Evolutionary conservation across 2,113 vertebrate species (phyloP).

Genomic region (Lepus europaeus): DNA sequence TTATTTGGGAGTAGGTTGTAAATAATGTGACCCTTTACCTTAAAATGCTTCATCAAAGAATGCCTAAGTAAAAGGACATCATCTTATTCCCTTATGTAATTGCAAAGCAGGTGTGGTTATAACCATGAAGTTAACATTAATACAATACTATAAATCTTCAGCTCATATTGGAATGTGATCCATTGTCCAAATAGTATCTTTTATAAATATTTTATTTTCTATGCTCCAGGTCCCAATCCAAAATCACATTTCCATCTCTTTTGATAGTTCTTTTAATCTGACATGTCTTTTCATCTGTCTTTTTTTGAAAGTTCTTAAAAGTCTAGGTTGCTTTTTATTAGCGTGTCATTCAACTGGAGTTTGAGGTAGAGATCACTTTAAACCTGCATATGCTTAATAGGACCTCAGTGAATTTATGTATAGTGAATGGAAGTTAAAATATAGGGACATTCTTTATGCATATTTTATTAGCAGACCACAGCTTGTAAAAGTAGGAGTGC

Average conservation of each 20-base stretch:
- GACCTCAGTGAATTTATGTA: not conserved
- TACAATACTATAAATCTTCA: not conserved
- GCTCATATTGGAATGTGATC: not conserved
- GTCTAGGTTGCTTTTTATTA: constrained; percentile 17
- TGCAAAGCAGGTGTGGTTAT: not conserved
- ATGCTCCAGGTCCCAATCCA: not conserved
- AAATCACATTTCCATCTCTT: not conserved
- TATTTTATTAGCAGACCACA: not conserved
- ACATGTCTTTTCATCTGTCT: not conserved
- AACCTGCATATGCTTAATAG: not conserved
- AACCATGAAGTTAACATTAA: constrained; percentile 12
- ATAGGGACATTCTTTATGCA: not conserved
- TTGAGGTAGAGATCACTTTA: constrained; percentile 1
- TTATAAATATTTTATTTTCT: not conserved
- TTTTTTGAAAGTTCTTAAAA: not conserved
- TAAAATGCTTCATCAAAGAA: constrained; percentile 21
- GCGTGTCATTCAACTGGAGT: not conserved
- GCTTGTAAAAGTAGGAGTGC: constrained; percentile 3
- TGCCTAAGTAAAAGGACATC: not conserved
- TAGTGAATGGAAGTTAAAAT: not conserved
- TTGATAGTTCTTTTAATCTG: not conserved
- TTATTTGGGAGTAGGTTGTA: not conserved
- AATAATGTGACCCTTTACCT: not conserved
- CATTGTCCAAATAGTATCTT: constrained; percentile 22
- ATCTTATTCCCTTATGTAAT: not conserved